phyloP scores from a whole-genome alignment of 2,113 vertebrate species.

The Acanthochromis polyacanthus region DNA sequence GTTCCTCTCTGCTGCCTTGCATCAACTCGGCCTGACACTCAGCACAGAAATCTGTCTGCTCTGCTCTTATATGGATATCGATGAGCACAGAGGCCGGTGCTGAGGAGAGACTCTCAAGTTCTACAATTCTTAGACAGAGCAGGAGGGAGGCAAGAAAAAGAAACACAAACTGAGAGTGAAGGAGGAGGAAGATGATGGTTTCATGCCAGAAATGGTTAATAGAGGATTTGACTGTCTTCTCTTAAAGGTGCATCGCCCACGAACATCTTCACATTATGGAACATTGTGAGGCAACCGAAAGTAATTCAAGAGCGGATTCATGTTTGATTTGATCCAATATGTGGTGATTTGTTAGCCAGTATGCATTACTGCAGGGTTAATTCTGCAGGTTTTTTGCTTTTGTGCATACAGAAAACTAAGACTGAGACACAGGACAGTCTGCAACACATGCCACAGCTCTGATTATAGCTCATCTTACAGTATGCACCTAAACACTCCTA shows the following conservation, averaged over 20 bases:
- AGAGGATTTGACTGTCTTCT: conserved; percentile 21
- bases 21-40: conserved; percentile 54
- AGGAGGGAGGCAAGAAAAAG: neutral
- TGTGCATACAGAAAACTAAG: no score
- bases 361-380: no score
- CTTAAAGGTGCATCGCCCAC: neutral
- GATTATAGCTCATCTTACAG: no score
- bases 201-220: conserved; percentile 33
- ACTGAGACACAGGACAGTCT: no score
- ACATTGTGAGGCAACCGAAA: neutral
- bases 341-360: no score
- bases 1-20: conserved; percentile 62
- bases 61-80: conserved; percentile 78
- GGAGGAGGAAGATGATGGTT: neutral
- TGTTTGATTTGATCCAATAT: no score
- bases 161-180: neutral
- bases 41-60: conserved; percentile 49
- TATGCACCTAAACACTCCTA: no score
- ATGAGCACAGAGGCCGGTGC: conserved; percentile 43
- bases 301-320: no score
- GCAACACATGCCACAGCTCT: no score
- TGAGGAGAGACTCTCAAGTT: conserved; percentile 27
- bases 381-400: no score
- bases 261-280: neutral
- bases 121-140: conserved; percentile 7